These are phyloP conservation scores for Drosophila subpulchrella DNA, from an alignment of 1,140 invertebrate genomes.

Conservation along the genomic window DNA sequence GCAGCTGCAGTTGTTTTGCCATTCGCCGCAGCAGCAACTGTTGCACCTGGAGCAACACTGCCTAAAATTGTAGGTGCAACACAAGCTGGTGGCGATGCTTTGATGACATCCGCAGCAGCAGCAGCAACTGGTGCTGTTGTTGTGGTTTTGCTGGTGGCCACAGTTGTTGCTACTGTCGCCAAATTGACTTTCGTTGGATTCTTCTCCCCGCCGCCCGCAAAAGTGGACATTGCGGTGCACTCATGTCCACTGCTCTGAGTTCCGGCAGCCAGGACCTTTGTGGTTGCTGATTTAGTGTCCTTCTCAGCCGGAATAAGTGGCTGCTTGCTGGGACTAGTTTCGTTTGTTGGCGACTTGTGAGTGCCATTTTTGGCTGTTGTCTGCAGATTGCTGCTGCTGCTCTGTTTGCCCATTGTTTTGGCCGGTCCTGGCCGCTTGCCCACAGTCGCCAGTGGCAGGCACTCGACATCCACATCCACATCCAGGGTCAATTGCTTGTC, in stretches of 20 bases:
- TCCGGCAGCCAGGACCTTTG: constrained; percentile 70
- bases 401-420: constrained; percentile 84
- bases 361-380: constrained; percentile 46
- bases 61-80: constrained; percentile 19
- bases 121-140: constrained; percentile 9
- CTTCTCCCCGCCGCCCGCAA: constrained; percentile 40
- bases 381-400: constrained; percentile 47
- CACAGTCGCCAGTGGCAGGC: constrained; percentile 48
- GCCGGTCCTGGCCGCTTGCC: constrained; percentile 85
- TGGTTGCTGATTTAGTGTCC: constrained; percentile 40
- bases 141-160: constrained; percentile 7
- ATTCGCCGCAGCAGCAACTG: constrained; percentile 3
- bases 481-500: constrained; percentile 29
- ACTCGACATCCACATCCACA: constrained; percentile 45
- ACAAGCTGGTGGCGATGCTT: constrained; percentile 12
- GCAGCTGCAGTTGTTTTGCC: not conserved
- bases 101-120: not conserved
- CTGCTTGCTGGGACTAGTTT: constrained; percentile 70
- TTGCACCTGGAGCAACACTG: not conserved
- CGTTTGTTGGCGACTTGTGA: constrained; percentile 39
- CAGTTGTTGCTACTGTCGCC: constrained; percentile 11
- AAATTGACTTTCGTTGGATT: constrained; percentile 27
- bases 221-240: constrained; percentile 70
- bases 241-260: constrained; percentile 76
- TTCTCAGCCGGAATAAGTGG: constrained; percentile 57